phyloP scores from a whole-genome alignment of 2,113 vertebrate species.

The Physeter macrocephalus region DNA sequence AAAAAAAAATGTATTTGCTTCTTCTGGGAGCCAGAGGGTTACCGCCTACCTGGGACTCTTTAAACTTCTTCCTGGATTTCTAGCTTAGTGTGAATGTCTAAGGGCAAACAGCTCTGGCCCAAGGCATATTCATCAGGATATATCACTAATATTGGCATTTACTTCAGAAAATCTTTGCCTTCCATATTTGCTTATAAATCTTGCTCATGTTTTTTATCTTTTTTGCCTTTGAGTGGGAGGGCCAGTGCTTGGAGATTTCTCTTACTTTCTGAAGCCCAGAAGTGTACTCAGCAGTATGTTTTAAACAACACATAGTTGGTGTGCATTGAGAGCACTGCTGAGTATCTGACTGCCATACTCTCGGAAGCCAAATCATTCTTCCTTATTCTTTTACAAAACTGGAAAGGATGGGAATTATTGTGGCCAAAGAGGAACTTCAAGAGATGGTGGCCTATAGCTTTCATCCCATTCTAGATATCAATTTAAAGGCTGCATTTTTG shows the following conservation, averaged over 20 bases:
- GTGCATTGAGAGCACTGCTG: neutral
- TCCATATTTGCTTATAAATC: constrained; percentile 8
- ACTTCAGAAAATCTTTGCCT: neutral
- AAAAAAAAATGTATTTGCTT: neutral
- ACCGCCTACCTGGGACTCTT: neutral
- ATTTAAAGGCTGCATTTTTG: neutral
- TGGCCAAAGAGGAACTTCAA: neutral
- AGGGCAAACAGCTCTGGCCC: neutral
- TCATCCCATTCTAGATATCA: neutral
- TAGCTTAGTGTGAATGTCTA: neutral
- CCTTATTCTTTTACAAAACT: neutral
- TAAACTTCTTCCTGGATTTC: neutral
- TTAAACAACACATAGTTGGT: neutral
- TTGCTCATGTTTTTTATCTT: neutral
- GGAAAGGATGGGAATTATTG: neutral
- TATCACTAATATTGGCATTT: neutral
- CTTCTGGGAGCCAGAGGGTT: neutral
- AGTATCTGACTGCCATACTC: neutral
- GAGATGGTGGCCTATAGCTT: neutral
- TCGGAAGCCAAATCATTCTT: neutral
- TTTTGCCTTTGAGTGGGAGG: neutral
- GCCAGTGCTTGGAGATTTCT: neutral
- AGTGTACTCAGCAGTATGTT: neutral
- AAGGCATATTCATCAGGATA: neutral
- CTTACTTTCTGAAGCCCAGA: neutral